Evolutionary conservation across 2,888 invertebrate species (phyloP), one percentile per base, ranked within the genome.

Genomic region (Acleris holmiana): DNA sequence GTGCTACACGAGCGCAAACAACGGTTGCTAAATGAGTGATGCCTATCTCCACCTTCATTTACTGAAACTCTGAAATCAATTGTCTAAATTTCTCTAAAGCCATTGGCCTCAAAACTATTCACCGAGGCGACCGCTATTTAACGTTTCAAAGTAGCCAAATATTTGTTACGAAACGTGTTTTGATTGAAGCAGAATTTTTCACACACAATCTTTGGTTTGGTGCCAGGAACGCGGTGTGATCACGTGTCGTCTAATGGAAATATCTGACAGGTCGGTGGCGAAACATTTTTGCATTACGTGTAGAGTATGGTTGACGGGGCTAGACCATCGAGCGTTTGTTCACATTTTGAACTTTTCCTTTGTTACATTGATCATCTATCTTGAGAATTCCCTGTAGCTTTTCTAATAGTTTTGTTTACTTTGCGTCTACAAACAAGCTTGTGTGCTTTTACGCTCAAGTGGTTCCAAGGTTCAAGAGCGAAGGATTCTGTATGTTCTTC

Each of bases 1-100:
- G 77, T 78, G 72, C 75, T 73, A 77, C 75, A 74, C 70, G 77
- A 78, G 70, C 77, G 70, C 77, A 79, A 79, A 86, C 85, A 86
- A 84, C 71, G 74, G 75, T 78, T 75, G 76, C 76, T 76, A 75
- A 79, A 78, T 59, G 72, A 73, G 71, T 74, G 74, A 76, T 72
- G 70, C 69, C 68, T 71, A 71, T 71, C 59, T 54, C 46, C 53
- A 47, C 46, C 48, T 71, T 69, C 71, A 74, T 73, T 69, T 73
- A 70, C 70, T 60, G 51, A 54, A 65, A 55, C 41, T 53, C 46
- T 58, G 54, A 18, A 64, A 59, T 54, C 64, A 54, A 64, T 64
- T 51, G 21, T 49, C 19, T 41, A 48, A 47, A 63, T 53, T 58
- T 51, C 64, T 59, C 17, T 25, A 49, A 58, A 57, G 40, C 54